Evolutionary conservation across 2,797 vertebrate genomes (phyloP), one percentile per base, ranked within the genome.

Genomic region (Echeneis naucrates): DNA sequence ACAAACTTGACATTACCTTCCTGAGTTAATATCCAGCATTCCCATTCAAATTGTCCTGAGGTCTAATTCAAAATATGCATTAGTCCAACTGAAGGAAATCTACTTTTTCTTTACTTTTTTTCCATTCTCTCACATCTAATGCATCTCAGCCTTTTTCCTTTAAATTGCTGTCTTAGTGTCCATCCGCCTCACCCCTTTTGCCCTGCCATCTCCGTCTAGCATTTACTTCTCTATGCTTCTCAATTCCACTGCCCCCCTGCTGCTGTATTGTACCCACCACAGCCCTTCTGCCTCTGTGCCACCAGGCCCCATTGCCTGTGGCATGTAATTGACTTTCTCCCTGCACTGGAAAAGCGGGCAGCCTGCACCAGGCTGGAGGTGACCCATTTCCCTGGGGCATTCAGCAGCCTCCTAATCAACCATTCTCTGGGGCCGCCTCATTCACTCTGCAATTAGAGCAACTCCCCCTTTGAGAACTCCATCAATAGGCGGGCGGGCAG

Each of bases 351-450:
- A 87, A 91, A 88, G 84, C 82, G 80, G 85, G 83, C 90, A 74
- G 87, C 89, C 85, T 42, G 72, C 84, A 83, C 89, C 88, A 90
- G 91, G 90, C 87, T 92, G 90, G 93, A 94, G 93, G 93, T 94
- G 93, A 94, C 93, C 93, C 93, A 94, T 94, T 94, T 94, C 94
- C 92, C 92, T 90, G 91, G 91, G 94, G 94, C 88, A 89, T 93
- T 93, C 89, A 90, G 87, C 92, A 85, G 77, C 89, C 89, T 91
- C 88, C 90, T 92, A 91, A 92, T 93, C 91, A 92, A 87, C 88
- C 89, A 85, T 94, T 92, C 92, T 92, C 91, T 66, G 71, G 89
- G 90, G 90, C 82, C 56, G 81, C 87, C 88, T 92, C 89, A 85
- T 92, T 92, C 93, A 87, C 87, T 88, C 88, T 26, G 71, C 89